Evolutionary conservation across 2,797 vertebrate species (phyloP).

Genomic region (Galagoides demidoff): DNA sequence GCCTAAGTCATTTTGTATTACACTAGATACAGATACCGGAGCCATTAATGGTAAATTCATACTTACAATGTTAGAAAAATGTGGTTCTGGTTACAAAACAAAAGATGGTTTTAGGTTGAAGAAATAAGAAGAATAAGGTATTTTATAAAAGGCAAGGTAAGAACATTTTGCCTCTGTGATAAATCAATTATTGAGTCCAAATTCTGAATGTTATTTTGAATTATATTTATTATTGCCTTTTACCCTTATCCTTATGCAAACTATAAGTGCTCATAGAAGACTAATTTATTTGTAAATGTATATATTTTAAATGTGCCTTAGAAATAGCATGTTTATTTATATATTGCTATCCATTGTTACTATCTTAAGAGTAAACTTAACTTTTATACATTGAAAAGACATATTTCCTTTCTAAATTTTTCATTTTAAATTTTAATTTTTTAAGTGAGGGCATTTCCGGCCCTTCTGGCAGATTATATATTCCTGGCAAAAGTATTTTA

Average conservation of each 20-base stretch:
- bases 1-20: constrained; percentile 66
- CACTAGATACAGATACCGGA: constrained; percentile 70
- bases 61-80: constrained; percentile 40
- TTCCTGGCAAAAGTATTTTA: constrained; percentile 66
- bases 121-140: constrained; percentile 53
- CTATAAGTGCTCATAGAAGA: background rate
- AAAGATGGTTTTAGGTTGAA: constrained; percentile 52
- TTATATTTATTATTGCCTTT: background rate
- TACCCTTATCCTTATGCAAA: constrained; percentile 30
- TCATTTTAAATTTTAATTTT: constrained; percentile 41
- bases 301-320: constrained; percentile 30
- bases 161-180: constrained; percentile 62
- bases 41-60: constrained; percentile 58
- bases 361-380: constrained; percentile 45
- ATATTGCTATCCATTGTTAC: constrained; percentile 9
- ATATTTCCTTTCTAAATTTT: constrained; percentile 40
- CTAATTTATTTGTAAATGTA: constrained; percentile 3
- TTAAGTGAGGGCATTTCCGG: constrained; percentile 52
- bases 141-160: constrained; percentile 79
- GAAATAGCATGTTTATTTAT: constrained; percentile 29
- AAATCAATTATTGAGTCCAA: constrained; percentile 46
- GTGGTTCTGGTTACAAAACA: constrained; percentile 57
- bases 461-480: constrained; percentile 16
- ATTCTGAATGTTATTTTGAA: constrained; percentile 51
- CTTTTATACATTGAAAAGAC: constrained; percentile 18